Conservation (phyloP, 2,113 vertebrate genomes). For the Alethe castanea region DNA sequence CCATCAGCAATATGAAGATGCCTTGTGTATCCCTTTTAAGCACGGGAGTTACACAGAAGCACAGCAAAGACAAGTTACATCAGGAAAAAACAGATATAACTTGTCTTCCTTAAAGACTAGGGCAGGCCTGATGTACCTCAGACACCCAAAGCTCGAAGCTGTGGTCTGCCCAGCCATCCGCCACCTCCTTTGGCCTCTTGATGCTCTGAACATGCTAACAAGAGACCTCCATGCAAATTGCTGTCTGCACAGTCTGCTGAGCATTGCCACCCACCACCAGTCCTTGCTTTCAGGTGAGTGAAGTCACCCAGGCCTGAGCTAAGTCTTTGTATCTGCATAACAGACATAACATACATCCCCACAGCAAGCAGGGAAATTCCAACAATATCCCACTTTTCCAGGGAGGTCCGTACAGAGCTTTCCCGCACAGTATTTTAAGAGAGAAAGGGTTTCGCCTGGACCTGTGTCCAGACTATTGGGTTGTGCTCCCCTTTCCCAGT, state of each 20-base stretch:
- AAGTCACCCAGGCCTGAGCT: background rate
- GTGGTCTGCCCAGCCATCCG: background rate
- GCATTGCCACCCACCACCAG: background rate
- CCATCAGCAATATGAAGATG: background rate
- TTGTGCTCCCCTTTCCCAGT: background rate
- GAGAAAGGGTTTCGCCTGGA: background rate
- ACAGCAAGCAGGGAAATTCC: background rate
- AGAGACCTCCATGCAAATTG: background rate
- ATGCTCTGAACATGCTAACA: background rate
- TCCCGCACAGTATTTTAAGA: rapidly evolving
- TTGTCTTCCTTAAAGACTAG: background rate
- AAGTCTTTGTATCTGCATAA: background rate
- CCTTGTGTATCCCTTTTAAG: background rate
- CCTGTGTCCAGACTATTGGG: background rate
- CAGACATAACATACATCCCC: background rate
- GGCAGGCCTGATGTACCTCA: background rate
- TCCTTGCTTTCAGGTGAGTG: background rate
- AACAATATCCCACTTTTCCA: background rate
- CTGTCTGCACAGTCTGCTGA: background rate
- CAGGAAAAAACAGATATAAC: background rate
- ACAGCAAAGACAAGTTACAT: background rate
- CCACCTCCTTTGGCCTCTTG: background rate
- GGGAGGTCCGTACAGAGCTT: background rate
- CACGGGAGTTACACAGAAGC: background rate
- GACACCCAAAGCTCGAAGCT: background rate